These are phyloP conservation scores for Tetrapedia diversipes DNA, from an alignment of 2,888 invertebrate genomes.

Conservation along the genomic window DNA sequence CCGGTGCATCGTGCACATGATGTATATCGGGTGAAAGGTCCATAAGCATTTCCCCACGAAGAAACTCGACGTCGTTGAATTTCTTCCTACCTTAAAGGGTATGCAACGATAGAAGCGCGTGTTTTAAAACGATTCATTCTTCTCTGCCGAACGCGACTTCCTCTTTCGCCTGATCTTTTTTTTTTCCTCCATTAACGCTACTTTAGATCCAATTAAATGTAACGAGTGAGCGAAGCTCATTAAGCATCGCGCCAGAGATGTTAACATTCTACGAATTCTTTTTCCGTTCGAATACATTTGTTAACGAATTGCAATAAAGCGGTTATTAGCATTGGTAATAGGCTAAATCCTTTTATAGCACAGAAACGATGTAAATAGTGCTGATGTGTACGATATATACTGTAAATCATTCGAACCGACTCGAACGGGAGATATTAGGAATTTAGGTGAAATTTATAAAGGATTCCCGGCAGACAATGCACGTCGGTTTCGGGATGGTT, in stretches of 20 bases:
- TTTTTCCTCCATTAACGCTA: slow-evolving; percentile 37
- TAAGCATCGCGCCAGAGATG: slow-evolving; percentile 26
- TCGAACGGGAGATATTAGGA: neutral
- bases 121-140: slow-evolving; percentile 44
- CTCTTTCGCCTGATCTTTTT: slow-evolving; percentile 12
- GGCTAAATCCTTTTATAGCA: neutral
- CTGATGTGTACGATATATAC: too few species aligned
- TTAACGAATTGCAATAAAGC: neutral
- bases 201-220: slow-evolving; percentile 52
- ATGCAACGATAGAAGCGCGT: slow-evolving; percentile 28
- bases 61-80: slow-evolving; percentile 42
- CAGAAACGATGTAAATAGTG: too few species aligned
- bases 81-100: slow-evolving; percentile 34
- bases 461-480: neutral
- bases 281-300: neutral
- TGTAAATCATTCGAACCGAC: too few species aligned
- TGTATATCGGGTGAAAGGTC: slow-evolving; percentile 45
- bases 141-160: slow-evolving; percentile 18
- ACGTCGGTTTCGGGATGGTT: slow-evolving; percentile 1
- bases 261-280: slow-evolving; percentile 29
- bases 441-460: neutral
- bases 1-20: slow-evolving; percentile 34
- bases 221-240: slow-evolving; percentile 42
- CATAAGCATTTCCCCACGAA: slow-evolving; percentile 31
- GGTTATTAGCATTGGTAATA: neutral